These are phyloP conservation scores for Thereva nobilitata DNA, from an alignment of 2,888 invertebrate species.

Conservation along the genomic window DNA sequence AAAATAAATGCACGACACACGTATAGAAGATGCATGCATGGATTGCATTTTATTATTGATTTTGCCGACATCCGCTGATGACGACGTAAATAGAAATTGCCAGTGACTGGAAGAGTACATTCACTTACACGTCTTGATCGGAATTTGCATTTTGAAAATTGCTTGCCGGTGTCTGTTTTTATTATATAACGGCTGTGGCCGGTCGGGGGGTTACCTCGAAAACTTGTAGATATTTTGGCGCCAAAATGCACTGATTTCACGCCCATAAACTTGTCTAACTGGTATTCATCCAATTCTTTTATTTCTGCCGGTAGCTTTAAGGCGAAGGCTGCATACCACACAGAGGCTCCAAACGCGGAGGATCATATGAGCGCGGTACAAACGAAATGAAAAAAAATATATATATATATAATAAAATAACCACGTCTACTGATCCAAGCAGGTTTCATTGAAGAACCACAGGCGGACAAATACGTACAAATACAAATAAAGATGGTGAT, in stretches of 20 bases:
- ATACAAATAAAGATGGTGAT: not conserved
- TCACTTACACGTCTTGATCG: not conserved
- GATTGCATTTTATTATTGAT: too few species aligned
- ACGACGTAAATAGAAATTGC: too few species aligned
- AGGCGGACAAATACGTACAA: not conserved
- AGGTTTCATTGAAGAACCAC: conserved; percentile 27
- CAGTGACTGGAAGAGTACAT: too few species aligned
- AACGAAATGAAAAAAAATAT: conserved; percentile 1
- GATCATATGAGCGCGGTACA: conserved; percentile 23
- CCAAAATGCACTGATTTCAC: conserved; percentile 33
- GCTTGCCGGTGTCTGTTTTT: conserved; percentile 19
- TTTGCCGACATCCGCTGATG: too few species aligned
- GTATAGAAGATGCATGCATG: too few species aligned
- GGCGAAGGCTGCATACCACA: conserved; percentile 22
- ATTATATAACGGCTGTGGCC: conserved; percentile 14
- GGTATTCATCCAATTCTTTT: conserved; percentile 27
- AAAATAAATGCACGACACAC: too few species aligned
- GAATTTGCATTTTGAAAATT: conserved; percentile 18
- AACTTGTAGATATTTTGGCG: conserved; percentile 34
- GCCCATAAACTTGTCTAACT: conserved; percentile 26
- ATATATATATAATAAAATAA: too few species aligned
- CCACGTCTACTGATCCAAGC: conserved; percentile 11
- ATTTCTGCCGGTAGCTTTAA: conserved; percentile 20
- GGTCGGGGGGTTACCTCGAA: conserved; percentile 20
- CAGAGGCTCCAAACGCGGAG: conserved; percentile 27